Conservation (phyloP, 2,888 invertebrate species). For the Agrochola litura region DNA sequence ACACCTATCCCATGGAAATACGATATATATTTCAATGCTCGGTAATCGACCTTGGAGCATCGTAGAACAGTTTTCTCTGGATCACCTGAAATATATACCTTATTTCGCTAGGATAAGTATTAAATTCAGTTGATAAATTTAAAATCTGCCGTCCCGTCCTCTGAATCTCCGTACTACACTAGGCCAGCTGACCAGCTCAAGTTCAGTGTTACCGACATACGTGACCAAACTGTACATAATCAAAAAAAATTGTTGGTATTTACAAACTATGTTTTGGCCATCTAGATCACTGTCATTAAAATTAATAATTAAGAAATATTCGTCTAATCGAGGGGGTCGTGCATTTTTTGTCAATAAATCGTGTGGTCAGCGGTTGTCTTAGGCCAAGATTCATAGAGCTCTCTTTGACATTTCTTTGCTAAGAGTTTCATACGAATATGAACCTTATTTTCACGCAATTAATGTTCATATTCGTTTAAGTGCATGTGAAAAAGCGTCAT, state of each 20-base stretch:
- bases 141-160: too few relatives aligned
- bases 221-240: background rate
- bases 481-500: too few relatives aligned
- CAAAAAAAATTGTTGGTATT: background rate
- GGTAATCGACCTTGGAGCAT: too few relatives aligned
- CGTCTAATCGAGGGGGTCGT: background rate
- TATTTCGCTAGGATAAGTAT: too few relatives aligned
- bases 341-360: background rate
- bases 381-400: background rate
- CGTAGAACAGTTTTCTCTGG: too few relatives aligned
- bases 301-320: background rate
- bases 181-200: background rate
- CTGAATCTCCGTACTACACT: background rate
- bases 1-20: too few relatives aligned
- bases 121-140: too few relatives aligned
- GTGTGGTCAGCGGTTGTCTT: background rate
- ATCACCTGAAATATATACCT: too few relatives aligned
- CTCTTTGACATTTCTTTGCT: background rate
- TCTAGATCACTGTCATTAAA: background rate
- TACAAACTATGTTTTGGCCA: background rate
- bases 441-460: rapidly evolving
- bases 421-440: background rate
- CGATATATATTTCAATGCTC: too few relatives aligned
- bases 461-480: background rate
- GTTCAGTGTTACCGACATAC: background rate